Evolutionary conservation across 1,140 invertebrate genomes (phyloP).

Genomic region (Macrocentrus cingulum): DNA sequence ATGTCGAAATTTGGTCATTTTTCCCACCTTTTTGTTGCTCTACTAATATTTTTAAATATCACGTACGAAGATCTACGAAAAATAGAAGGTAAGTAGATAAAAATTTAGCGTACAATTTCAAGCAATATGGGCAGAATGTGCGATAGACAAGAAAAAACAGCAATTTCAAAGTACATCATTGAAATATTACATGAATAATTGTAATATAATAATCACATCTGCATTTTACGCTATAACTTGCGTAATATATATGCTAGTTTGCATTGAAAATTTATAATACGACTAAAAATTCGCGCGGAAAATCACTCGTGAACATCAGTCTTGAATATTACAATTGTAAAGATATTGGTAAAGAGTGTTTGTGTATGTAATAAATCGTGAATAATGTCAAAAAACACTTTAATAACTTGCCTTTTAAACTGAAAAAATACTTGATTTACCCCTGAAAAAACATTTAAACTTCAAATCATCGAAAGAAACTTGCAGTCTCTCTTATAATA

Average conservation of each 20-base stretch:
- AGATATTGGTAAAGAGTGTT: neutral
- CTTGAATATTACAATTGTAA: conserved; percentile 42
- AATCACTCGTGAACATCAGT: conserved; percentile 44
- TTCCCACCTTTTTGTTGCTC: too few relatives aligned
- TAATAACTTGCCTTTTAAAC: conserved; percentile 1
- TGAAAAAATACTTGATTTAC: conserved; percentile 6
- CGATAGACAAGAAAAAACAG: conserved; percentile 34
- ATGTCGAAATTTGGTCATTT: conserved; percentile 42
- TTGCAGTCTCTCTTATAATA: too few relatives aligned
- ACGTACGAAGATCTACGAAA: neutral
- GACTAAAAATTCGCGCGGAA: too few relatives aligned
- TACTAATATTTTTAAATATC: neutral
- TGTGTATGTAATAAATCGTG: conserved; percentile 33
- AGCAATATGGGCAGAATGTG: conserved; percentile 35
- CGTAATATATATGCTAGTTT: conserved; percentile 5
- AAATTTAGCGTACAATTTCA: conserved; percentile 10
- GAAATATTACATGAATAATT: conserved; percentile 54
- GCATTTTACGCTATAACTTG: conserved; percentile 25
- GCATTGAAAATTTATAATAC: too few relatives aligned
- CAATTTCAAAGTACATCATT: conserved; percentile 55
- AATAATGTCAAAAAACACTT: neutral
- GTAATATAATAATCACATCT: conserved; percentile 35
- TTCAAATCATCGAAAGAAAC: too few relatives aligned
- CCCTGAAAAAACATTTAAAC: too few relatives aligned
- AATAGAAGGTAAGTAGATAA: too few relatives aligned